Base-by-base conservation (phyloP, 2,888 invertebrate species). In the Acrobasis consociella region DNA sequence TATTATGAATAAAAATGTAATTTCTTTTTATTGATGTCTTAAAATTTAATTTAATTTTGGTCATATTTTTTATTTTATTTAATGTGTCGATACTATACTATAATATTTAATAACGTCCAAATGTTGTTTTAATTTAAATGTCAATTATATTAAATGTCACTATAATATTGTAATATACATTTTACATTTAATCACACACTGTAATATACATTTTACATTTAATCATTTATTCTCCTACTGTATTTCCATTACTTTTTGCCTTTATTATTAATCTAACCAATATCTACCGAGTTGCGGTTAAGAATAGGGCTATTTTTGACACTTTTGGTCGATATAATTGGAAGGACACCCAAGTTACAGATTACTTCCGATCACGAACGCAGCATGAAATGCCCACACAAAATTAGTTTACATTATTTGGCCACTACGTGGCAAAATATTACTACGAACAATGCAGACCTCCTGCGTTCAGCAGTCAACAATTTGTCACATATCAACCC, bases 341-440 rank as follows among this genome's bases (percentile, higher is more conserved):
- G 63, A 64, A 64, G 78, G 74, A 79, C 79, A 80, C 78, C 75
- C 74, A 76, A 70, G 72, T 64, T 69, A 76, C 72, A 80, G 76
- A 86, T 85, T 78, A 80, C 85, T 87, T 87, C 86, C 86, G 85
- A 87, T 86, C 87, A 88, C 87, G 88, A 31, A 70, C 74, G 75
- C 75, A 72, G 72, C 75, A 72, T 62, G 63, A 66, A 63, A 13
- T 67, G 64, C 65, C 72, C 65, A 62, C 71, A 72, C 66, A 73
- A 71, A 71, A 79, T 73, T 75, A 77, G 72, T 72, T 70, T 60
- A 67, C 64, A 69, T 72, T 71, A 71, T 73, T 69, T 72, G 69
- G 67, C 71, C 74, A 75, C 69, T 72, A 46, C 46, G n/a, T 76
- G 70, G 71, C 69, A 69, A 75, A 73, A 77, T 73, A 71, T 75